Base-by-base conservation (phyloP, 2,888 invertebrate species). In the Drosophila yooni region DNA sequence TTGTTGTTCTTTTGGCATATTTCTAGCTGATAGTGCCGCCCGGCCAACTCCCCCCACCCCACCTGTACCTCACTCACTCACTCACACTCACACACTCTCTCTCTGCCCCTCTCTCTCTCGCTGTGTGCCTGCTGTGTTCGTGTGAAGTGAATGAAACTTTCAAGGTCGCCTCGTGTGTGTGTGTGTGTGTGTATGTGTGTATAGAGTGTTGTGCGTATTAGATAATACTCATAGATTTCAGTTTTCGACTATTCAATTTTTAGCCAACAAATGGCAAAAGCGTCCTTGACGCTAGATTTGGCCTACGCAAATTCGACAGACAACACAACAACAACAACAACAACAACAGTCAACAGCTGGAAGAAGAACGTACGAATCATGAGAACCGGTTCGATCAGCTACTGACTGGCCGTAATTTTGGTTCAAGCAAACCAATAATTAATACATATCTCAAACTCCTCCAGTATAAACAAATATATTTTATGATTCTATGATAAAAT, bases 91-190 rank as follows among this genome's bases (percentile, higher is more conserved):
- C 25, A 13, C 33, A 4, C 52, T 8, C 60, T 36, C 25, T 34
- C 21, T 10, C 5, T 27, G 18, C 18, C 18, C 18, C 1, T 21
- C 21, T 33, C 25, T 13, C 15, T 27, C 36, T 31, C 34, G 3
- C 34, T 33, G 27, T 3, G 46, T 48, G 61, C 15, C 43, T n/a
- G 29, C 54, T 31, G 38, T 68, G 65, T 90, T 56, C 60, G 77
- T 85, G 81, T 76, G 82, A 79, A 82, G 89, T 91, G 90, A 91
- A 91, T 91, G 84, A 91, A 90, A 87, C 85, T 81, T 91, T 91
- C 91, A 91, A 91, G 91, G 91, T 90, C 89, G 86, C 70, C 74
- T 60, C 25, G 27, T 50, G 33, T 74, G 33, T 50, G 13, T 56
- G 60, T 29, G 21, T 21, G 21, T 21, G 21, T 21, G 21, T 21